Evolutionary conservation across 2,113 vertebrate species (phyloP).

Genomic region (Salvelinus namaycush): DNA sequence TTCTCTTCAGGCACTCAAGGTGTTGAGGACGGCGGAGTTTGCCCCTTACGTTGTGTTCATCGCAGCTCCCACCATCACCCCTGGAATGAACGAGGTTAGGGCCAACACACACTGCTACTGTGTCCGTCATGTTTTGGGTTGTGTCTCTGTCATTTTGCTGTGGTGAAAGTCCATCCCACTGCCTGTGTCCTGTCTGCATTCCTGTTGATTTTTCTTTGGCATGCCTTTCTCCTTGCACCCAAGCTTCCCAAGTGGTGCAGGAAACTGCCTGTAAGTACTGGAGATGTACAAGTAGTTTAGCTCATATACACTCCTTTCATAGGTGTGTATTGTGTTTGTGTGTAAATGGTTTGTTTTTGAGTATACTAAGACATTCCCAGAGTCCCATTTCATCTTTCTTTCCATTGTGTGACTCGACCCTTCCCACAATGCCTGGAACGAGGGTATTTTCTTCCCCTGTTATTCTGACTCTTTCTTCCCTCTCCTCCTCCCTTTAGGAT

Average conservation of each 20-base stretch:
- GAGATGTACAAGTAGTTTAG: not conserved
- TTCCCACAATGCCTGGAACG: not conserved
- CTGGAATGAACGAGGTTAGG: slow-evolving; percentile 88
- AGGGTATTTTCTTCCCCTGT: too few relatives aligned
- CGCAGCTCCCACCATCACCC: slow-evolving; percentile 89
- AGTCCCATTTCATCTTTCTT: too few relatives aligned
- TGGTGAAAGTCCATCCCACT: not conserved
- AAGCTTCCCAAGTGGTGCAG: slow-evolving; percentile 92
- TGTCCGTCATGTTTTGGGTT: not conserved
- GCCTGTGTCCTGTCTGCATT: not conserved
- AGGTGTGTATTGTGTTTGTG: not conserved
- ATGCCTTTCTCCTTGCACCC: slow-evolving; percentile 67
- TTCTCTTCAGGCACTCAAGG: slow-evolving; percentile 81
- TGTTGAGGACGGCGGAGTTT: slow-evolving; percentile 90
- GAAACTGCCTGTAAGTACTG: slow-evolving; percentile 90
- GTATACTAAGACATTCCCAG: not conserved
- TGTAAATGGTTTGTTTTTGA: not conserved
- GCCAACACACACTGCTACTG: not conserved
- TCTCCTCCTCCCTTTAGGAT: slow-evolving; percentile 66
- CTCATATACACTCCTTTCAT: not conserved
- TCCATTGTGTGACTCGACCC: not conserved
- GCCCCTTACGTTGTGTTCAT: slow-evolving; percentile 92
- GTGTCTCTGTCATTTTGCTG: slow-evolving; percentile 6
- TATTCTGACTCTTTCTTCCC: not conserved
- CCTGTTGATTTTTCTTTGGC: slow-evolving; percentile 9